Evolutionary conservation across 1,140 invertebrate genomes (phyloP), one percentile per base, ranked within the genome.

Genomic region (Drosophila willistoni): DNA sequence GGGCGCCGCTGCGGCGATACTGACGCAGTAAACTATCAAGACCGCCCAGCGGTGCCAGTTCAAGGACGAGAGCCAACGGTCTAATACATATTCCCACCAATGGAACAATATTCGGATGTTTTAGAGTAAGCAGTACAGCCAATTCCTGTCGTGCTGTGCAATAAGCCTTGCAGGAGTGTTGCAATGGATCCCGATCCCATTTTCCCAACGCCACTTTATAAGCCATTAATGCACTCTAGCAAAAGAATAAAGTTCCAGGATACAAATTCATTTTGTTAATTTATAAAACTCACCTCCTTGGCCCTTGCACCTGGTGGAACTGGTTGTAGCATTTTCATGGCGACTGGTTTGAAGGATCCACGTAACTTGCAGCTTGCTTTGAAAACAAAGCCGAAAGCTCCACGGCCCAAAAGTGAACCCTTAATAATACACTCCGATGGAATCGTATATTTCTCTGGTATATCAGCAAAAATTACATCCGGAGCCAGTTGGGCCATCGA

Each of bases 361-460:
- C 95, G 93, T 9, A 95, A 78, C 67, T 95, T 95, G 92, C 96
- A 96, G 2, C 94, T 94, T 0, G 95, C 98, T 87, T 96, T 95
- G 91, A 98, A 98, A 1, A 99, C 99, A 91, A 99, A 98, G 1
- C 99, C 98, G 94, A 99, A 99, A 0, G 98, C 98, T 0, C 99
- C 99, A 39, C 98, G 95, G 0, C 99, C 99, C n/a, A 98, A 92
- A 90, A 98, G 93, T 68, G 95, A 94, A 0, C 96, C 97, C 60
- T 96, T 93, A 39, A 95, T 95, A 4, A 99, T 94, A 68, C 96
- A 95, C 47, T 98, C 96, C 42, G 96, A 94, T 72, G 95, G 95
- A 51, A 98, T 96, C 0, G 98, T 93, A 65, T 96, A 94, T 51
- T 95, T 93, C 34, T 96, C 95, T 2, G 96, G 96, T 14, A 99